Base-by-base conservation (phyloP, 2,113 vertebrate genomes). In the Tauraco erythrolophus region DNA sequence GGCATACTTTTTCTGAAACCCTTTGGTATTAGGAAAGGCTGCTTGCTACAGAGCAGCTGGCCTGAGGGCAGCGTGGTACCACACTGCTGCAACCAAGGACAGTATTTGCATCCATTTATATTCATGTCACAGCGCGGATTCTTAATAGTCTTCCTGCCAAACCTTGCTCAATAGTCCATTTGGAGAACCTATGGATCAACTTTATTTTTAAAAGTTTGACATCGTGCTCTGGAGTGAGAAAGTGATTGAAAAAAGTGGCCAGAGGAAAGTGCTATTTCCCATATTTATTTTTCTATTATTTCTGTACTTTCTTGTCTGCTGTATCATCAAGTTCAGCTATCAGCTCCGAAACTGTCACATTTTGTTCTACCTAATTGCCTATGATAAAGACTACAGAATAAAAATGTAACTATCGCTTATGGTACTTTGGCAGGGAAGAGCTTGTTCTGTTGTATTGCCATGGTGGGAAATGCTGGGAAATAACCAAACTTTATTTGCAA, bases 131-230 rank as follows among this genome's bases (percentile, higher is more conserved):
- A 28, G 39, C 0, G 0, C 56, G n/a, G 69, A 46, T 69, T 80
- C 53, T 11, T 60, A 46, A 65, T 19, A 72, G 53, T 57, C 69
- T 60, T 91, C 84, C 60, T 84, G 72, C 81, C 83, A 83, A 89
- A 23, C 31, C 11, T 57, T 79, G 77, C 81, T 92, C 74, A 54
- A 22, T 58, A 74, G 75, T 79, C 65, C 81, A n/a, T 94, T 77
- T 95, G 92, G 54, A 88, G 50, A 94, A 62, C 74, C 35, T 61
- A 35, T 71, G 69, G 72, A 91, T 91, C 80, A 53, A 66, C 86
- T 81, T 95, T 46, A 84, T 88, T 65, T 96, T 64, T 83, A 58
- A 64, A 61, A 94, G 72, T 90, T 97, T 86, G 80, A 72, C 11
- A 0, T 87, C 14, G 30, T 71, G 17, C 33, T 91, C 64, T 46